Conservation (phyloP, 1,140 invertebrate species). For the Drosophila ohnishii region DNA sequence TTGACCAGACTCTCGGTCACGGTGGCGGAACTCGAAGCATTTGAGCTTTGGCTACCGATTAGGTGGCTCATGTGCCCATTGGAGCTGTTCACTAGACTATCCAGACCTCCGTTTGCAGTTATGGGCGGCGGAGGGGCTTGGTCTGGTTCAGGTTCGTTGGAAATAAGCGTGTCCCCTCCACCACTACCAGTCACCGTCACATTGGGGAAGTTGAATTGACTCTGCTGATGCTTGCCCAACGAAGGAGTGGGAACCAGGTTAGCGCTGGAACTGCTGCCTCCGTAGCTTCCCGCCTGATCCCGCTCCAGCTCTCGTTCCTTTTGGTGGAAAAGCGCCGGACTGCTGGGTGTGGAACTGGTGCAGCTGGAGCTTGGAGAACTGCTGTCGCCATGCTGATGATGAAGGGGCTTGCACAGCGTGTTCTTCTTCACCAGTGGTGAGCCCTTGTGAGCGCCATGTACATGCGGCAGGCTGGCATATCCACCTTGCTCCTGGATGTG, state of each 20-base stretch:
- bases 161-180: slow-evolving; percentile 44
- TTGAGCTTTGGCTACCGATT: slow-evolving; percentile 59
- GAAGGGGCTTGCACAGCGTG: slow-evolving; percentile 48
- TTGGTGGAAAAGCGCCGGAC: slow-evolving; percentile 89
- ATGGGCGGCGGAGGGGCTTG: slow-evolving; percentile 1
- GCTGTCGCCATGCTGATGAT: slow-evolving; percentile 87
- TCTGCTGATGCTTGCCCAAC: slow-evolving; percentile 83
- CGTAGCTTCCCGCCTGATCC: slow-evolving; percentile 58
- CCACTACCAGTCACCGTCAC: slow-evolving; percentile 69
- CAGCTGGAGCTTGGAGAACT: slow-evolving; percentile 97
- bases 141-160: slow-evolving; percentile 38
- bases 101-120: slow-evolving; percentile 14
- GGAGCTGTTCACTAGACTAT: slow-evolving; percentile 43
- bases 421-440: slow-evolving; percentile 82
- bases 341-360: slow-evolving; percentile 97
- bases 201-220: slow-evolving; percentile 93
- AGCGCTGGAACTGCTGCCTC: slow-evolving; percentile 77
- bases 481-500: slow-evolving; percentile 85
- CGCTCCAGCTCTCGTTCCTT: slow-evolving; percentile 69
- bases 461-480: slow-evolving; percentile 46
- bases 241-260: slow-evolving; percentile 32
- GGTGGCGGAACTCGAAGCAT: slow-evolving; percentile 50
- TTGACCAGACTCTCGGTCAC: slow-evolving; percentile 64
- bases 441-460: slow-evolving; percentile 65
- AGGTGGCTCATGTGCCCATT: slow-evolving; percentile 52